These are phyloP conservation scores for Sesia bembeciformis DNA, from an alignment of 2,888 invertebrate genomes.

Conservation along the genomic window DNA sequence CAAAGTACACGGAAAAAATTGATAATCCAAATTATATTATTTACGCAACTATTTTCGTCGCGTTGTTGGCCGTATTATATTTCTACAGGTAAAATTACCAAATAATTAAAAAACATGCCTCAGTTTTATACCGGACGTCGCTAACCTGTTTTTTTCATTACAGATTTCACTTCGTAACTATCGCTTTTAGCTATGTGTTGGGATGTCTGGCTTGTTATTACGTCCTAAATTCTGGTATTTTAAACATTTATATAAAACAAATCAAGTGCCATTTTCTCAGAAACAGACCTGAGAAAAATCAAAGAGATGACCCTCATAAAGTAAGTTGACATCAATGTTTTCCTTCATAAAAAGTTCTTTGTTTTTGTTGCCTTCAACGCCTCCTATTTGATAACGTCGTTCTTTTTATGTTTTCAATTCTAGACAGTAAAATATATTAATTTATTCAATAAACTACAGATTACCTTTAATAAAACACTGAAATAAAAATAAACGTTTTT, in stretches of 20 bases:
- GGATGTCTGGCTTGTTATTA: slow-evolving; percentile 70
- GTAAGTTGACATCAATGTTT: slow-evolving; percentile 26
- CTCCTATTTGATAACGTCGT: too few species aligned
- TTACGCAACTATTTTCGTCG: slow-evolving; percentile 49
- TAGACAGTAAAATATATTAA: too few species aligned
- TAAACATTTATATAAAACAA: slow-evolving; percentile 46
- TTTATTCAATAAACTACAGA: too few species aligned
- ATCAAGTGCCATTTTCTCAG: slow-evolving; percentile 49
- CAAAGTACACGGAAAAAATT: slow-evolving; percentile 58
- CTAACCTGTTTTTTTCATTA: slow-evolving; percentile 31
- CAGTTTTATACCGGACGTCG: slow-evolving; percentile 7
- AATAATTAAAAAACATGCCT: slow-evolving; percentile 7
- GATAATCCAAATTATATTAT: slow-evolving; percentile 65
- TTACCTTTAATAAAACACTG: too few species aligned
- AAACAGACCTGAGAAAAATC: slow-evolving; percentile 22
- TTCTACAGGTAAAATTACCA: slow-evolving; percentile 46
- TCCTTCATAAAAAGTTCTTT: neutral
- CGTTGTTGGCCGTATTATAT: slow-evolving; percentile 50
- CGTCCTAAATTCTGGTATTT: slow-evolving; percentile 44
- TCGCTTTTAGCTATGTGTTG: slow-evolving; percentile 61
- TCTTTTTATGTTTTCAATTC: neutral
- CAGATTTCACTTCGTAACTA: slow-evolving; percentile 64
- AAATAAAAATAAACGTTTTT: neutral
- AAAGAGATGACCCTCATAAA: slow-evolving; percentile 24
- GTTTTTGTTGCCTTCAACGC: neutral